A percentile compares a stretch with the other conserved stretches of the same genome.
phyloP scores from a whole-genome alignment of 2,888 invertebrate genomes.

The Octonoba sinensis region DNA sequence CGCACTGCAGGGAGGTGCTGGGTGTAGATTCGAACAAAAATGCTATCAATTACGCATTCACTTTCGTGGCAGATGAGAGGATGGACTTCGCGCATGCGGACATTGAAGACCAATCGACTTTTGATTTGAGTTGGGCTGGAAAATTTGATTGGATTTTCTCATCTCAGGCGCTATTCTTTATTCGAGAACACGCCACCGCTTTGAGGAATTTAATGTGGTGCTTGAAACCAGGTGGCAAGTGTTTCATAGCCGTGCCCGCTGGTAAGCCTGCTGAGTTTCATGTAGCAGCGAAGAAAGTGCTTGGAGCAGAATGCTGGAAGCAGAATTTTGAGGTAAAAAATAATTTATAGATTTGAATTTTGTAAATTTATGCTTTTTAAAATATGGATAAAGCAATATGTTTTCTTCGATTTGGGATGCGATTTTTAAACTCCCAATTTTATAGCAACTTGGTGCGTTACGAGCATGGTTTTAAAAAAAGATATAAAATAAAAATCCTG shows the following conservation, averaged over 20 bases:
- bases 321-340: constrained; percentile 51
- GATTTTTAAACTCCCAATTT: not conserved
- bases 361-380: not conserved
- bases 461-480: too few species aligned
- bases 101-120: constrained; percentile 53
- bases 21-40: constrained; percentile 56
- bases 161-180: constrained; percentile 52
- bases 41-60: constrained; percentile 56
- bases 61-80: constrained; percentile 59
- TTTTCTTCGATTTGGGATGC: too few species aligned
- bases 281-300: constrained; percentile 53
- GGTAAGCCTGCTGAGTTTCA: constrained; percentile 60
- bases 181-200: constrained; percentile 49
- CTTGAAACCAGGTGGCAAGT: constrained; percentile 55
- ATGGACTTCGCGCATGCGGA: constrained; percentile 60
- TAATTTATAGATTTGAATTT: not conserved
- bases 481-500: too few species aligned
- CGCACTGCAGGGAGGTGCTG: constrained; percentile 43
- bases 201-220: constrained; percentile 64
- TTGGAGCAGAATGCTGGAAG: constrained; percentile 57
- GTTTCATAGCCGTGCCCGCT: constrained; percentile 60
- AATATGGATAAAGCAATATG: not conserved
- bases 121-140: constrained; percentile 60
- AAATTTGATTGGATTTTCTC: constrained; percentile 63
- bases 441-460: too few species aligned